Percentiles rank a stretch among this genome's conserved stretches.
Evolutionary conservation across 2,797 vertebrate genomes (phyloP).

Genomic region (Coilia nasus): DNA sequence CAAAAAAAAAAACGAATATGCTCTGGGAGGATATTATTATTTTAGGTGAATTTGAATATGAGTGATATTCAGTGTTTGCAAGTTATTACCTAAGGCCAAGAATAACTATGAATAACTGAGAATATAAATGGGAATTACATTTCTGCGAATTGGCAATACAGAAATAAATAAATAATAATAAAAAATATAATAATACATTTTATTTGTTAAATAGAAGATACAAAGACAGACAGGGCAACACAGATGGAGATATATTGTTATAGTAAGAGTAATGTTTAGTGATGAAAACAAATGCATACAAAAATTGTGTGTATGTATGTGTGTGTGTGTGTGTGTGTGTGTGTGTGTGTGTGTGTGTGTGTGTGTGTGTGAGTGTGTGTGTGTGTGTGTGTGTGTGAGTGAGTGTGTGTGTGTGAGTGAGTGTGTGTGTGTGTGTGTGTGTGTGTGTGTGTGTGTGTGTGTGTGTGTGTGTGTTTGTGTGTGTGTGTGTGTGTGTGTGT

Average conservation of each 20-base stretch:
- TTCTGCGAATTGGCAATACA: background rate
- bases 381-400: constrained; percentile 18
- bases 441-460: background rate
- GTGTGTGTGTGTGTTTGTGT: background rate
- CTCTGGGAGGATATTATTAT: background rate
- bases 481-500: constrained; percentile 28
- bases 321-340: too few species aligned
- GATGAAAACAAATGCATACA: background rate
- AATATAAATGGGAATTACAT: background rate
- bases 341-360: too few species aligned
- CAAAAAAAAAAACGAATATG: background rate
- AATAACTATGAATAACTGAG: background rate
- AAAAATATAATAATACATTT: too few species aligned
- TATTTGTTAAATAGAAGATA: background rate
- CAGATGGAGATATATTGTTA: background rate
- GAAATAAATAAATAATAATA: background rate
- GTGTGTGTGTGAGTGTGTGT: background rate
- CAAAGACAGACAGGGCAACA: background rate
- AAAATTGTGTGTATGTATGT: too few species aligned
- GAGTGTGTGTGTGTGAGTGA: background rate
- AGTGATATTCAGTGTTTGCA: background rate
- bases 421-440: constrained; percentile 28
- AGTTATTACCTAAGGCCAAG: background rate
- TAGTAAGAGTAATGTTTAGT: background rate
- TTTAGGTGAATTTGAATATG: background rate